Base-by-base conservation (phyloP, 2,888 invertebrate species). In the Odontocerum albicorne region DNA sequence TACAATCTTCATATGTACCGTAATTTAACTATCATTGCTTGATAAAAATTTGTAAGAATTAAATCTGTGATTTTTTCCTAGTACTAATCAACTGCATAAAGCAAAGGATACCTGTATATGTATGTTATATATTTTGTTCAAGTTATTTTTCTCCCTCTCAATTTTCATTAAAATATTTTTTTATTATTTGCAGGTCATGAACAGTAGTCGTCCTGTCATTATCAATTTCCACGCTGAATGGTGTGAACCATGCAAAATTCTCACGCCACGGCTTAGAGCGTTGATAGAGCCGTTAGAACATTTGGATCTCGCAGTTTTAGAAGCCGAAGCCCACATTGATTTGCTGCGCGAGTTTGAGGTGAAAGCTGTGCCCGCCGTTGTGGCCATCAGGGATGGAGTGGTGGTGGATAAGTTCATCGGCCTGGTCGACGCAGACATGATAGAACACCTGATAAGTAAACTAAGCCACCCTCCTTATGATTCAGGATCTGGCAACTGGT, bases 211-310 rank as follows among this genome's bases (percentile, higher is more conserved):
- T 65, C 89, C 92, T 21, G 92, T 92, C n/a, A 90, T 92, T 69
- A 91, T 92, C 1, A 92, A 92, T 69, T 92, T 92, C 68, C 92
- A 92, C 66, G 92, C 92, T 0, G 91, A 92, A 63, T 92, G 92
- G 92, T 92, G 92, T 67, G 91, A 91, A 70, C 92, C 92, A 0
- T 92, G 92, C 70, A 90, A 90, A 72, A 88, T 91, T 65, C 76
- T 92, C 10, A 92, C 92, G 1, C 92, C 92, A 1, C 89, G 90
- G 71, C 81, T 92, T 69, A 83, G 83, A 64, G 88, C 90, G 67
- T 70, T 92, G 45, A 81, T 92, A 21, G 85, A 86, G 63, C 86
- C 87, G 1, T 82, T 86, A 45, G 78, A 79, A 6, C 81, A 87
- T 64, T 78, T 92, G 46, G 86, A 92, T 71, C 73, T 92, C 62